Conservation (phyloP, 2,797 vertebrate species). For the Peromyscus aztecus region DNA sequence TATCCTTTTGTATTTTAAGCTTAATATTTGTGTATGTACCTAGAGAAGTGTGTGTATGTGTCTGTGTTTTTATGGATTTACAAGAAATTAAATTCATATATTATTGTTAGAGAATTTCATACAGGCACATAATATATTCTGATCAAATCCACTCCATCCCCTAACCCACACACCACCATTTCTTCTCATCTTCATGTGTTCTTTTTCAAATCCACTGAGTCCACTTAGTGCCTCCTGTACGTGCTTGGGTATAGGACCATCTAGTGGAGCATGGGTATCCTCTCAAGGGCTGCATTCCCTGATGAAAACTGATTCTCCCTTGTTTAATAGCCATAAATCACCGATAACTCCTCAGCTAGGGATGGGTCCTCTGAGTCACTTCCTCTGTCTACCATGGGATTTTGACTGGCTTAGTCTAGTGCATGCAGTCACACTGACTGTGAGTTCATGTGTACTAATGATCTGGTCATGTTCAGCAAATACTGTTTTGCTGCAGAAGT, state of each 20-base stretch:
- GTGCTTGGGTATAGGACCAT: neutral
- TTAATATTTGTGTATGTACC: neutral
- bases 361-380: neutral
- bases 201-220: neutral
- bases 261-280: neutral
- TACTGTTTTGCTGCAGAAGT: neutral
- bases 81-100: neutral
- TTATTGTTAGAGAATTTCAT: neutral
- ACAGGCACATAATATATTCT: neutral
- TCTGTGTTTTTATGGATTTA: neutral
- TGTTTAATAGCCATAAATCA: neutral
- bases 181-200: neutral
- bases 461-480: neutral
- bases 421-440: neutral
- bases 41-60: neutral
- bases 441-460: neutral
- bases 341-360: neutral
- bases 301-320: neutral
- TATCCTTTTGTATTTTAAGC: neutral
- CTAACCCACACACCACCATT: neutral
- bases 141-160: neutral
- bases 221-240: neutral
- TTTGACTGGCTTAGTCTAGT: neutral
- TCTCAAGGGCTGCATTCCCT: neutral
- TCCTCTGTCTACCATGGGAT: neutral